phyloP scores from a whole-genome alignment of 1,140 invertebrate species.

The Drosophila nikananu region DNA sequence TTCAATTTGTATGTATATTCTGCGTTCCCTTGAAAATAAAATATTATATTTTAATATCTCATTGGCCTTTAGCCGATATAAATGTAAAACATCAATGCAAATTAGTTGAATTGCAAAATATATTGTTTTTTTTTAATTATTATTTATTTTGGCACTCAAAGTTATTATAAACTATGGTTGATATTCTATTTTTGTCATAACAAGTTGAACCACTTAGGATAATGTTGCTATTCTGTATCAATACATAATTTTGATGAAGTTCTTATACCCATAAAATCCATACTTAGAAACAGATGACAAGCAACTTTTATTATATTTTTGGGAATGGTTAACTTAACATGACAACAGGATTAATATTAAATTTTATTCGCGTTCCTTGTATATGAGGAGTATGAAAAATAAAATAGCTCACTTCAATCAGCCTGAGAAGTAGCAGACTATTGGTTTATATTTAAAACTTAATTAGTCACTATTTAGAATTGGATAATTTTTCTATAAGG shows the following conservation, averaged over 20 bases:
- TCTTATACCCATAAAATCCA: neutral
- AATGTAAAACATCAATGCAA: neutral
- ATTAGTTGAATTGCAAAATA: neutral
- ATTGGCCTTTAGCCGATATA: neutral
- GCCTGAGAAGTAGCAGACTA: neutral
- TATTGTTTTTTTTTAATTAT: neutral
- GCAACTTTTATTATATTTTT: neutral
- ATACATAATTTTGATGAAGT: neutral
- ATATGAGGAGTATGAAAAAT: no score
- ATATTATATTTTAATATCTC: neutral
- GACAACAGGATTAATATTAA: neutral
- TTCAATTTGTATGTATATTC: neutral
- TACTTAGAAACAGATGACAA: neutral
- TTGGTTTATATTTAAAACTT: neutral
- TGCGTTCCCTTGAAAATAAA: neutral
- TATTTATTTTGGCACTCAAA: neutral
- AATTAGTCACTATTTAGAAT: neutral
- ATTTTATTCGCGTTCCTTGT: neutral
- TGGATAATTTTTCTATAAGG: neutral
- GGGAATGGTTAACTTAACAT: neutral
- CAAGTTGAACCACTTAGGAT: constrained; percentile 1
- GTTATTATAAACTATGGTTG: neutral
- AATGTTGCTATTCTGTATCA: neutral
- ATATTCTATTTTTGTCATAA: neutral
- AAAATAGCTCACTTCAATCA: neutral